Evolutionary conservation across 64 coral and sea anemone genomes (phyloP).

Genomic region (Stichodactyla helianthus): DNA sequence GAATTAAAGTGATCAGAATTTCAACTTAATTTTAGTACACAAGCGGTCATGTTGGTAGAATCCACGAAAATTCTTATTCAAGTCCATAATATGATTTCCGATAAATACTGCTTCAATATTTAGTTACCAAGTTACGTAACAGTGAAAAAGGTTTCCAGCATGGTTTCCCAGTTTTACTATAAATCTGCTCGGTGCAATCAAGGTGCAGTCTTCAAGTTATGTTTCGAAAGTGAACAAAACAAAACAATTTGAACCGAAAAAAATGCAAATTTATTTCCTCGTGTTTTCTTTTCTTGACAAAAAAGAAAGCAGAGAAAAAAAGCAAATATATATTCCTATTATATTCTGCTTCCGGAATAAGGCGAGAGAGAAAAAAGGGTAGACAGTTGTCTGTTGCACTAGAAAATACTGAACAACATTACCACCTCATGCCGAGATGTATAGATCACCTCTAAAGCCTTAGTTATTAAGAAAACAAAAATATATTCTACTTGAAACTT

Average conservation of each 20-base stretch:
- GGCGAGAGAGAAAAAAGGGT: background rate
- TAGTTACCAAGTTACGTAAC: background rate
- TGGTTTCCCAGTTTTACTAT: background rate
- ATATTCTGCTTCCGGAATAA: background rate
- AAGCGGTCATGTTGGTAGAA: no score
- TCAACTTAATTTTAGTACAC: no score
- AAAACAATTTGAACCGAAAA: background rate
- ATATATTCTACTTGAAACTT: background rate
- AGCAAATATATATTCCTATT: background rate
- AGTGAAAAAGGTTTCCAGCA: background rate
- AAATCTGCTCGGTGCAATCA: background rate
- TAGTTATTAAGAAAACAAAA: background rate
- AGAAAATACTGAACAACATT: background rate
- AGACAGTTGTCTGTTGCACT: background rate
- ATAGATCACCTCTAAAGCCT: background rate
- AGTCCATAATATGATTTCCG: no score
- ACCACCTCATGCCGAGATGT: background rate
- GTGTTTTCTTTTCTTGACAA: background rate
- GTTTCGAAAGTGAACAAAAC: no score
- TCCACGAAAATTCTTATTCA: no score
- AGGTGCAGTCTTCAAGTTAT: no score
- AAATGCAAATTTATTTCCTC: background rate
- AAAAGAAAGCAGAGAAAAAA: background rate
- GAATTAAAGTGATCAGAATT: no score
- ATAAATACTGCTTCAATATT: no score